These are phyloP conservation scores for Aphrocallistes beatrix DNA, from an alignment of 37 sponge, comb jelly and placozoan genomes.

Conservation along the genomic window DNA sequence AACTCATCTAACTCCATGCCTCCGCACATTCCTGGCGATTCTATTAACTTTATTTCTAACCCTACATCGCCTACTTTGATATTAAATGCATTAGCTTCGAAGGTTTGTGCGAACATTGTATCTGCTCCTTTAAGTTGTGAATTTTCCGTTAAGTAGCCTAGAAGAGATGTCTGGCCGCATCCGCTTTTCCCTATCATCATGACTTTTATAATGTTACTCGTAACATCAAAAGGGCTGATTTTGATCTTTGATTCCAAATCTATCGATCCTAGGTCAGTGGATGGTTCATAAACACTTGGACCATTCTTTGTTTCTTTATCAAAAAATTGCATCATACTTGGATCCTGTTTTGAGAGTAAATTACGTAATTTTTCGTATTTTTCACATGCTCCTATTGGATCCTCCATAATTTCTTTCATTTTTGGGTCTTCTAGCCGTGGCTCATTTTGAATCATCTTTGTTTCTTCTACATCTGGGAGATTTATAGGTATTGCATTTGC, in stretches of 20 bases:
- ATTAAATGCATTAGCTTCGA: background rate
- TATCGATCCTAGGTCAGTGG: background rate
- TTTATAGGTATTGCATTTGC: too few relatives aligned
- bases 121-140: background rate
- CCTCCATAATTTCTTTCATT: background rate
- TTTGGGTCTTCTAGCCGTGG: background rate
- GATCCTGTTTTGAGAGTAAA: background rate
- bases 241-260: background rate
- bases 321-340: background rate
- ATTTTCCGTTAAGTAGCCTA: background rate
- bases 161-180: background rate
- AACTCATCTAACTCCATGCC: background rate
- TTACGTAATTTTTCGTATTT: background rate
- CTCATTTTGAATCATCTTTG: too few relatives aligned
- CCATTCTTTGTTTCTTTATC: background rate
- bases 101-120: background rate
- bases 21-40: conserved; percentile 11
- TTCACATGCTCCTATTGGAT: background rate
- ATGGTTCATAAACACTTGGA: background rate
- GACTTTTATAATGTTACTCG: background rate
- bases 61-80: background rate
- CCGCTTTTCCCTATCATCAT: background rate
- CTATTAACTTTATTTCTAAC: background rate
- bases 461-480: too few relatives aligned
- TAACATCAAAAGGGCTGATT: background rate